Percentiles rank a stretch among this genome's conserved stretches.
Evolutionary conservation across 1,140 invertebrate species (phyloP).

Genomic region (Drosophila truncata): DNA sequence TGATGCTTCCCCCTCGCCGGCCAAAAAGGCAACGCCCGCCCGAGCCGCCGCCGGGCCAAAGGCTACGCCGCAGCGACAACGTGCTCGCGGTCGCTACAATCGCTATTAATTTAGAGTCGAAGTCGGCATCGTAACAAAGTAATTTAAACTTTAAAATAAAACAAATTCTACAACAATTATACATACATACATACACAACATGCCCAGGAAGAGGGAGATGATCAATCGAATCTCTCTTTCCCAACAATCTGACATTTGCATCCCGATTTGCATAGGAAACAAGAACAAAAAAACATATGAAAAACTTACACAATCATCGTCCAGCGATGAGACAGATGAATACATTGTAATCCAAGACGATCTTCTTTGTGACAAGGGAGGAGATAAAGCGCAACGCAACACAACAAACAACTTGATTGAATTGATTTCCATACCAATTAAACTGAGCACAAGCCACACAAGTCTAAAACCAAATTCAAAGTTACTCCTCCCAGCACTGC

Average conservation of each 20-base stretch:
- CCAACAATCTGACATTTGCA: constrained; percentile 47
- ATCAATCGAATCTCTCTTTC: constrained; percentile 6
- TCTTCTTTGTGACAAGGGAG: constrained; percentile 28
- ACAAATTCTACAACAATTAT: constrained; percentile 34
- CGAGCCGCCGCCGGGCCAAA: constrained; percentile 58
- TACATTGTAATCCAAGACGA: constrained; percentile 40
- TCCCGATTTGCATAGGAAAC: constrained; percentile 34
- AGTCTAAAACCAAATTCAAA: constrained; percentile 4
- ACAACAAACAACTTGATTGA: constrained; percentile 34
- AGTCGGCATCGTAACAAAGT: constrained; percentile 8
- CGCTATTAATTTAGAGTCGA: constrained; percentile 62
- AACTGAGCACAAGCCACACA: not conserved
- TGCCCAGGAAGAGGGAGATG: constrained; percentile 23
- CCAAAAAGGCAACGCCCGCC: constrained; percentile 73
- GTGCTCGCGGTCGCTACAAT: constrained; percentile 81
- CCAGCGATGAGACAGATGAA: constrained; percentile 37
- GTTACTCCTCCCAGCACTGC: constrained; percentile 11
- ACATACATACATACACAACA: constrained; percentile 27
- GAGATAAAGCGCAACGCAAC: not conserved
- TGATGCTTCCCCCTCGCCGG: constrained; percentile 56
- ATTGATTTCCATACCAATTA: constrained; percentile 21
- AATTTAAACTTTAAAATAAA: constrained; percentile 52
- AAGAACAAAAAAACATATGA: not conserved
- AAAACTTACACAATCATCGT: constrained; percentile 35
- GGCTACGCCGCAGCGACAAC: constrained; percentile 75